phyloP scores from a whole-genome alignment of 2,113 vertebrate species.

The Lethenteron camtschaticum region DNA sequence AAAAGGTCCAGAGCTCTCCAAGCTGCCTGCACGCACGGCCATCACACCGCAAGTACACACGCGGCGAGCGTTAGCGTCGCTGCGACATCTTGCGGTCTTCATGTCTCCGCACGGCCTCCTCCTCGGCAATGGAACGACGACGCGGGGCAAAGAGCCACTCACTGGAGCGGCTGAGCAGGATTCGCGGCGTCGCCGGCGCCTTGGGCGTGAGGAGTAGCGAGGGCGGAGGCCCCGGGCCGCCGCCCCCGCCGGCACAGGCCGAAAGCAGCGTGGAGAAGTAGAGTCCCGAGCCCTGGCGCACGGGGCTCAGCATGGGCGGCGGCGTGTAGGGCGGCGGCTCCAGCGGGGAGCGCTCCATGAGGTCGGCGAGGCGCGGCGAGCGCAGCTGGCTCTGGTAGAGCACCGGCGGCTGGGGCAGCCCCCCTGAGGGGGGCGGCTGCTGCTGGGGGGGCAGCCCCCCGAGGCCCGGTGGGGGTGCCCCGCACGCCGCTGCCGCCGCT shows the following conservation, averaged over 20 bases:
- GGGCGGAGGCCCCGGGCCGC: background rate
- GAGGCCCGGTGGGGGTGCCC: constrained; percentile 8
- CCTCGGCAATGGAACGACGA: too few relatives aligned
- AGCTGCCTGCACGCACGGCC: too few relatives aligned
- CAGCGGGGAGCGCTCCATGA: constrained; percentile 25
- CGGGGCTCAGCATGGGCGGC: constrained; percentile 32
- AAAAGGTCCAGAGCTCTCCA: too few relatives aligned
- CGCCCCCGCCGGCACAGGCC: constrained; percentile 13
- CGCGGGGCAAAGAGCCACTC: background rate
- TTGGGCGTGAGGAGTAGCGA: background rate
- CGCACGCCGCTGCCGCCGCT: constrained; percentile 8
- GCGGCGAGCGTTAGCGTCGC: too few relatives aligned
- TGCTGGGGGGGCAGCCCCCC: background rate
- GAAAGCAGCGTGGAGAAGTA: constrained; percentile 33
- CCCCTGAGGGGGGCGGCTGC: background rate
- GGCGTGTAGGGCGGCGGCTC: constrained; percentile 31
- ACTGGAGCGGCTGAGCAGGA: constrained; percentile 2
- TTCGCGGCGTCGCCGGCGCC: constrained; percentile 1
- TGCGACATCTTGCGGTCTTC: too few relatives aligned
- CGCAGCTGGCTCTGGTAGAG: constrained; percentile 25
- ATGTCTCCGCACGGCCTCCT: too few relatives aligned
- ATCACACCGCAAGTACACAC: too few relatives aligned
- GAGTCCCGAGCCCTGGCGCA: constrained; percentile 27
- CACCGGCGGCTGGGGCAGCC: constrained; percentile 2
- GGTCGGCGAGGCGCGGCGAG: constrained; percentile 23